phyloP scores from a whole-genome alignment of 2,888 invertebrate species.

The Aplocera efformata region DNA sequence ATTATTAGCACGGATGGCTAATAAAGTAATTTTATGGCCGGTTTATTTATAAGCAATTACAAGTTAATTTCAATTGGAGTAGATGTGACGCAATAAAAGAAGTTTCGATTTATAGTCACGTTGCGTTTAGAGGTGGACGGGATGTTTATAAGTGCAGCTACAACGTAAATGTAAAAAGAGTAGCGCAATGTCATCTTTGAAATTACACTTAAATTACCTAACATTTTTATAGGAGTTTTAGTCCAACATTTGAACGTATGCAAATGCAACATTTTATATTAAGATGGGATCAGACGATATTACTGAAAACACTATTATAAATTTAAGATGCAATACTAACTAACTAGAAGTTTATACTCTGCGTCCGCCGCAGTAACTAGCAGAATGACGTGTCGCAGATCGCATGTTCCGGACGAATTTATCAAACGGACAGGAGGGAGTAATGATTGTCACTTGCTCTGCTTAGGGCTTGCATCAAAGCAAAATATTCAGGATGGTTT shows the following conservation, averaged over 20 bases:
- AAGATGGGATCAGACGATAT: too few relatives aligned
- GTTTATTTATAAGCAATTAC: slow-evolving; percentile 59
- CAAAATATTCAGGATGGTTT: too few relatives aligned
- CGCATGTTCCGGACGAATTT: slow-evolving; percentile 74
- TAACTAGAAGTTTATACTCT: background rate
- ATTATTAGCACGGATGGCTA: slow-evolving; percentile 28
- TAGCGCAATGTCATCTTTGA: background rate
- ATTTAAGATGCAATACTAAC: too few relatives aligned
- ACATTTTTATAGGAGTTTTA: too few relatives aligned
- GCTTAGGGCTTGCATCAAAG: slow-evolving; percentile 25
- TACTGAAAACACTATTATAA: too few relatives aligned
- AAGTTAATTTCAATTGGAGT: slow-evolving; percentile 58
- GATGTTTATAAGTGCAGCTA: slow-evolving; percentile 55
- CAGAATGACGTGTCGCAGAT: slow-evolving; percentile 72
- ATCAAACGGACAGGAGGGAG: slow-evolving; percentile 65
- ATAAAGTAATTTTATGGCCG: slow-evolving; percentile 26
- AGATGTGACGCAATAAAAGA: slow-evolving; percentile 59
- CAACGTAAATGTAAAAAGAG: slow-evolving; percentile 1
- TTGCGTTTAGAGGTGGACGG: slow-evolving; percentile 51
- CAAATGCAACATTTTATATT: too few relatives aligned
- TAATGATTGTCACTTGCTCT: slow-evolving; percentile 55
- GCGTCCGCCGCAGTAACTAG: slow-evolving; percentile 16
- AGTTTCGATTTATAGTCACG: slow-evolving; percentile 61
- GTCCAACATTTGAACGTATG: too few relatives aligned
- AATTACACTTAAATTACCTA: too few relatives aligned